Percentiles rank a stretch among this genome's conserved stretches.
Conservation (phyloP, 1,140 invertebrate species). For the Neelides sp. region DNA sequence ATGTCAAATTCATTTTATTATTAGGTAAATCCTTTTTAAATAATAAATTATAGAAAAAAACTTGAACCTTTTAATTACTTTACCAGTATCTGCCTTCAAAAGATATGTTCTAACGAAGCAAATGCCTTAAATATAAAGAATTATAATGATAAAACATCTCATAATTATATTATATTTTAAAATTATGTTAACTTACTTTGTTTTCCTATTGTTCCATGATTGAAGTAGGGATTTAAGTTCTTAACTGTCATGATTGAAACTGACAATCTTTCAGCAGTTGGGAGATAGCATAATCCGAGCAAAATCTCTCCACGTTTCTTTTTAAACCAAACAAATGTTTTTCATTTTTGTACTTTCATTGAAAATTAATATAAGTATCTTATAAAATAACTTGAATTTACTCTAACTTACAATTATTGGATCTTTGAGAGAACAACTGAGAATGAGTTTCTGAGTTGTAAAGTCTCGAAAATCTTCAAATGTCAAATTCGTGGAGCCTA, state of each 20-base stretch:
- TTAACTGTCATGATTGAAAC: constrained; percentile 29
- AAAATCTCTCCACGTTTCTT: constrained; percentile 30
- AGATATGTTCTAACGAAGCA: constrained; percentile 28
- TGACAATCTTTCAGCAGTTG: constrained; percentile 29
- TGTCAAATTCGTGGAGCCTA: constrained; percentile 15
- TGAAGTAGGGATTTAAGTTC: constrained; percentile 31
- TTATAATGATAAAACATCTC: neutral
- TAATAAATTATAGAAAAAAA: too few relatives aligned
- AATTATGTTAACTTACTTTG: constrained; percentile 25
- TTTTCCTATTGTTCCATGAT: constrained; percentile 28
- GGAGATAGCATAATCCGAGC: constrained; percentile 29
- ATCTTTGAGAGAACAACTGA: constrained; percentile 29
- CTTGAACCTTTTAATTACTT: constrained; percentile 19
- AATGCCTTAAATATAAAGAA: constrained; percentile 30
- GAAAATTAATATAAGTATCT: neutral
- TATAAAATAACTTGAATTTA: neutral
- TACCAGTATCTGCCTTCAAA: constrained; percentile 26
- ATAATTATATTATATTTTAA: neutral
- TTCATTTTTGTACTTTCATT: neutral
- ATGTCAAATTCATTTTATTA: too few relatives aligned
- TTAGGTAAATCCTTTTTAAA: too few relatives aligned
- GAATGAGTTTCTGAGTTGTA: constrained; percentile 27
- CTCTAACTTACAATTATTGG: constrained; percentile 25
- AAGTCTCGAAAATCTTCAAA: constrained; percentile 32
- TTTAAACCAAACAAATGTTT: constrained; percentile 8